Evolutionary conservation across 2,797 vertebrate genomes (phyloP), one percentile per base, ranked within the genome.

Genomic region (Hoplostethus atlanticus): DNA sequence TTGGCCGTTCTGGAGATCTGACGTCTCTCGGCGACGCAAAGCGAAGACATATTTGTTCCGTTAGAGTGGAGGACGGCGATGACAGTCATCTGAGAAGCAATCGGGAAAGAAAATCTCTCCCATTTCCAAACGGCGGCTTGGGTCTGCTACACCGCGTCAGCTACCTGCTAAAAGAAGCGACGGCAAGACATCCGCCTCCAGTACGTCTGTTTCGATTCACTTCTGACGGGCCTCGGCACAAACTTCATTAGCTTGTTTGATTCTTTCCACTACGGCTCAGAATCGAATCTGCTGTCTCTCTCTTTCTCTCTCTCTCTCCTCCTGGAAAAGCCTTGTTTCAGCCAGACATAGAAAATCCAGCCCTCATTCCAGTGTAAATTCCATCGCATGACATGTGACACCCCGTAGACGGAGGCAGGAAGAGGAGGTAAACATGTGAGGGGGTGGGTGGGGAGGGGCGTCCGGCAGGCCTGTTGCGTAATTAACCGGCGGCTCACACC

Each of bases 351-450:
- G 79, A 89, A 87, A 84, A 81, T 79, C 66, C 63, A 82, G 71
- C 53, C 76, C 74, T 86, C 80, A 88, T 90, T 91, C 81, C 85
- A 84, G 73, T 68, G 82, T 85, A 73, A 82, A 91, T 91, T 90
- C 86, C 80, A 86, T 40, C 0, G 38, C 40, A 17, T 80, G 80
- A 82, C 71, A 63, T 50, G 36, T 79, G 80, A 72, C 4, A 64
- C 67, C 63, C 44, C 31, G 11, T 56, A 58, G 70, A 12, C 58
- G 38, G 30, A 56, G 60, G 62, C 16, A 71, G 58, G 54, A 70
- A 46, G 64, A 61, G 34, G 64, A 48, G 70, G 65, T 77, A 58
- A 85, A 86, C 73, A 76, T 64, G 61, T 58, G 61, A 64, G 70
- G 63, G 21, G 21, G 21, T 21, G 21, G 21, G 21, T 21, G 21